These are phyloP conservation scores for Trichonephila clavata DNA, from an alignment of 1,140 invertebrate species.

Conservation along the genomic window DNA sequence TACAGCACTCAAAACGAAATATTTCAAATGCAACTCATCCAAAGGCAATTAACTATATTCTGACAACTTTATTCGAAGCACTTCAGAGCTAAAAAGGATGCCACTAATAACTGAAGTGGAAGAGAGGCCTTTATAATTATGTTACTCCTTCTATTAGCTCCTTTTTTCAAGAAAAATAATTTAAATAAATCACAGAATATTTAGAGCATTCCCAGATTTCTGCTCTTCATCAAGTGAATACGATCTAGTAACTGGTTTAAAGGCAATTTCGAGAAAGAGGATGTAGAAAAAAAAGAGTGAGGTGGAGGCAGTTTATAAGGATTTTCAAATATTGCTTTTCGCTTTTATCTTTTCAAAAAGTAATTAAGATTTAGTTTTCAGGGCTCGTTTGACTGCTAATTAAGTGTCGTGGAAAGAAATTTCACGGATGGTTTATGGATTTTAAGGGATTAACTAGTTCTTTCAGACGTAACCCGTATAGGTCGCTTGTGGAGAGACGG, in stretches of 20 bases:
- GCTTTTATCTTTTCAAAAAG: slow-evolving; percentile 47
- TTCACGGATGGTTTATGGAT: slow-evolving; percentile 57
- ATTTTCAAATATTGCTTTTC: slow-evolving; percentile 39
- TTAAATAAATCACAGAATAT: slow-evolving; percentile 13
- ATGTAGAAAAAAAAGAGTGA: neutral
- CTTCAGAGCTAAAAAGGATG: neutral
- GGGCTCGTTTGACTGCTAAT: slow-evolving; percentile 30
- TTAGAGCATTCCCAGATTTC: neutral
- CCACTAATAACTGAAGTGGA: neutral
- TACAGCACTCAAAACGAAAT: neutral
- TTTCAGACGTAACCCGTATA: neutral
- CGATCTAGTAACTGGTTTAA: slow-evolving; percentile 10
- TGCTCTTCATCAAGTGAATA: neutral
- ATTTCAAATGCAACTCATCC: neutral
- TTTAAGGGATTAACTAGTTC: slow-evolving; percentile 16
- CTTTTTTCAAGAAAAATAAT: neutral
- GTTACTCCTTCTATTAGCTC: slow-evolving; percentile 11
- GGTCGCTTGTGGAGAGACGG: neutral
- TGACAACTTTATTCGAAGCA: neutral
- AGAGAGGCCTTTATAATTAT: neutral
- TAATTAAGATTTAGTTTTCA: slow-evolving; percentile 70
- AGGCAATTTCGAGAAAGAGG: neutral
- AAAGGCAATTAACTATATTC: neutral
- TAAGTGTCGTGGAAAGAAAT: slow-evolving; percentile 44
- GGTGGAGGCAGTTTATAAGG: slow-evolving; percentile 1